Evolutionary conservation across 2,797 vertebrate species (phyloP).

Genomic region (Muscicapa comitata): DNA sequence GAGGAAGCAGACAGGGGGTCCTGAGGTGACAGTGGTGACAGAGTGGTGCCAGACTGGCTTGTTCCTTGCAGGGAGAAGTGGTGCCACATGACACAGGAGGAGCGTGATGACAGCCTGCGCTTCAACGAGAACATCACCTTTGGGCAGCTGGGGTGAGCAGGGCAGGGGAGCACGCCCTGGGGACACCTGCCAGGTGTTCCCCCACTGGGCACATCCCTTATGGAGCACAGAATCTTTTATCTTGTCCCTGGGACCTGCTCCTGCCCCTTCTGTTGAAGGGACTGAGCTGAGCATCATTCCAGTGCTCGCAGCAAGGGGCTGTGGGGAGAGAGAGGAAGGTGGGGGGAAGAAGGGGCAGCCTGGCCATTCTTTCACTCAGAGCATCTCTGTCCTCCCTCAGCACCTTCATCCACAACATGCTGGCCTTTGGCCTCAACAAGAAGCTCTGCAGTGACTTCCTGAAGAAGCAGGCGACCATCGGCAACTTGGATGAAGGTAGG

Average conservation of each 20-base stretch:
- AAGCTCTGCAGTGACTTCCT: constrained; percentile 94
- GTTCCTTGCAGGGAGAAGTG: constrained; percentile 90
- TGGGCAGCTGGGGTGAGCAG: constrained; percentile 91
- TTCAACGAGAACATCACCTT: constrained; percentile 98
- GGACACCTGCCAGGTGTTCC: neutral
- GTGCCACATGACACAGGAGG: constrained; percentile 97
- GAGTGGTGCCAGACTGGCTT: neutral
- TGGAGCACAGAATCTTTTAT: neutral
- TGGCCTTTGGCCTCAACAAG: constrained; percentile 92
- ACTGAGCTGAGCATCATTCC: fast-evolving
- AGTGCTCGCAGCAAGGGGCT: fast-evolving
- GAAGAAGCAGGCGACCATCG: constrained; percentile 96
- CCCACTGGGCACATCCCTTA: fast-evolving
- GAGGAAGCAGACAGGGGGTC: neutral
- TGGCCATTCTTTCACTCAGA: neutral
- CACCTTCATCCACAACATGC: constrained; percentile 97
- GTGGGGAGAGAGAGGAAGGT: neutral
- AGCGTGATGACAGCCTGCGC: constrained; percentile 89
- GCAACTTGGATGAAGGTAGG: constrained; percentile 92
- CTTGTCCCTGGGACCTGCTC: neutral
- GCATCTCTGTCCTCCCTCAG: constrained; percentile 70
- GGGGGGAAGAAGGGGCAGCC: neutral
- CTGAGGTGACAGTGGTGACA: neutral
- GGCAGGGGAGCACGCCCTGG: neutral
- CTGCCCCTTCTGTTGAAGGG: neutral